Percentiles rank a stretch among this genome's conserved stretches.
Evolutionary conservation across 2,113 vertebrate species (phyloP).

Genomic region (Pangasianodon gigas): DNA sequence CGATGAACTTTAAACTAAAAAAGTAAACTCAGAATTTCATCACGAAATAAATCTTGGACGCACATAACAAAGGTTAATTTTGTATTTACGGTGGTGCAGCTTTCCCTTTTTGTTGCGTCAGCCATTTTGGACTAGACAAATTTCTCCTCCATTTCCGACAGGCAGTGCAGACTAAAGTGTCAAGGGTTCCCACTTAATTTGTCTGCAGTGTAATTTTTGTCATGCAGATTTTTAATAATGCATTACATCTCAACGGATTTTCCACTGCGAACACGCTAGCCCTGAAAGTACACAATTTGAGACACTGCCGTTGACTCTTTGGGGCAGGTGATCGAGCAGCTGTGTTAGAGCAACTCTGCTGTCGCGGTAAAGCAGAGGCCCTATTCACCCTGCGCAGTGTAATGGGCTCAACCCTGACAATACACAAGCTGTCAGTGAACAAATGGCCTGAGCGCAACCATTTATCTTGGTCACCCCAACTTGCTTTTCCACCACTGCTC

Average conservation of each 20-base stretch:
- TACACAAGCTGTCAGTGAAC: conserved; percentile 1
- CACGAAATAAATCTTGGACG: neutral
- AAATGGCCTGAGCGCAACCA: conserved; percentile 1
- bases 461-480: conserved; percentile 20
- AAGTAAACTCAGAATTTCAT: too few relatives aligned
- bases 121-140: neutral
- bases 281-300: neutral
- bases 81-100: neutral
- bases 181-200: neutral
- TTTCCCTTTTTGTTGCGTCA: neutral
- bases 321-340: conserved; percentile 39
- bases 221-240: neutral
- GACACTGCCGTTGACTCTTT: neutral
- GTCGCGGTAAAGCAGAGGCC: conserved; percentile 18
- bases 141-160: neutral
- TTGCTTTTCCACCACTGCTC: neutral
- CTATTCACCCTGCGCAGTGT: conserved; percentile 2
- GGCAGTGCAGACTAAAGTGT: neutral
- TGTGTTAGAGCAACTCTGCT: conserved; percentile 15
- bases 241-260: neutral
- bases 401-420: neutral
- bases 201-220: neutral
- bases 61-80: neutral
- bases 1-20: neutral
- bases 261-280: neutral